Evolutionary conservation across 2,797 vertebrate species (phyloP), one percentile per base, ranked within the genome.

Genomic region (Phrynocephalus forsythii): DNA sequence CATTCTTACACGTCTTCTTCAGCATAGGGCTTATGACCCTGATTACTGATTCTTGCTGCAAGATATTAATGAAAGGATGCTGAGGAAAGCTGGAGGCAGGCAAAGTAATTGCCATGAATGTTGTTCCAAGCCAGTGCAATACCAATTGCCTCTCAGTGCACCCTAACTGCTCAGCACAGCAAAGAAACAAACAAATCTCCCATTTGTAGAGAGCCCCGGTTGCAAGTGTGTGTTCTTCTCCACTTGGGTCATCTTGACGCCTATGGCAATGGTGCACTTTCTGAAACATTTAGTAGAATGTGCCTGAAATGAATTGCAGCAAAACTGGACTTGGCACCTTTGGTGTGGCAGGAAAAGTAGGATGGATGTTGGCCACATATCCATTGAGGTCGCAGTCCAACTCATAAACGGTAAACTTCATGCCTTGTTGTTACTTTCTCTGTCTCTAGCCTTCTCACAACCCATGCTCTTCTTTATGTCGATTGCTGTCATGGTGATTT

Each of bases 51-150:
- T 86, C 30, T 86, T 79, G 6, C 84, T 82, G 82, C 82, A 82
- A 69, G 89, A 30, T 87, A 75, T 86, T 87, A 92, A 94, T 87
- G 80, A 89, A 89, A 85, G 91, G 82, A 92, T 60, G 9, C 13
- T 76, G 63, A 22, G 48, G 44, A 68, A 87, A 75, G 60, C 38
- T 50, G 28, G 44, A 67, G 92, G 44, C 85, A 93, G 87, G 87
- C 94, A 81, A 79, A 77, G 91, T 90, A 85, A 91, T 95, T 85
- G 93, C 82, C 93, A 1, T 69, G 28, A 78, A 77, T 48, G 60
- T 52, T 81, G 38, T 44, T 44, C 38, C 80, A 72, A 80, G 88
- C 33, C 71, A 92, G 0, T 28, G 2, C 60, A 91, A 78, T 9
- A 3, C 86, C 13, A 6, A 0, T 52, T 60, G 79, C 8, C 33